phyloP scores from a whole-genome alignment of 2,888 invertebrate species.

The Flexamia atlantica region DNA sequence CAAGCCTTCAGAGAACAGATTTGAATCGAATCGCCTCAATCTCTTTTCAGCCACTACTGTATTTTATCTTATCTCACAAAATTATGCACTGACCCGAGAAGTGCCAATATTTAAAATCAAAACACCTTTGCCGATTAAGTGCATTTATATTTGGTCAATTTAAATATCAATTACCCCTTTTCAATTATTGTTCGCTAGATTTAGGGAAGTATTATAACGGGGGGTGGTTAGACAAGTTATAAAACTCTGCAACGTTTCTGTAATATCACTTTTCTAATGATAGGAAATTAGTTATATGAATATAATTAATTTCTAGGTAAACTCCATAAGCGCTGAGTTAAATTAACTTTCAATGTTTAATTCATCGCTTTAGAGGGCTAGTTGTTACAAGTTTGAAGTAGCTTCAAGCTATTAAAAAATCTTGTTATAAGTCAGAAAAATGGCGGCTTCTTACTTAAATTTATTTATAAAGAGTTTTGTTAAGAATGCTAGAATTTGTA shows the following conservation, averaged over 20 bases:
- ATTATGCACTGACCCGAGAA: not conserved
- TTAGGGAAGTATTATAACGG: not conserved
- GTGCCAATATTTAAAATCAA: slow-evolving; percentile 33
- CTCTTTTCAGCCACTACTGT: not conserved
- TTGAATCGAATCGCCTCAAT: slow-evolving; percentile 6
- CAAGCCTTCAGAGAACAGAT: slow-evolving; percentile 64
- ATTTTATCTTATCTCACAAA: not conserved
- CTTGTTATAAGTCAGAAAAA: too few relatives aligned
- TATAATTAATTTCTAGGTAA: too few relatives aligned
- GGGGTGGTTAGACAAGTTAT: too few relatives aligned
- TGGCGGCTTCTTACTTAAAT: too few relatives aligned
- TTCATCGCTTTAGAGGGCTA: too few relatives aligned
- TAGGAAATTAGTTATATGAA: too few relatives aligned
- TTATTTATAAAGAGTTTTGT: not conserved
- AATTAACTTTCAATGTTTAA: too few relatives aligned
- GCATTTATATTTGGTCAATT: slow-evolving; percentile 31
- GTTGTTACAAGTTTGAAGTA: too few relatives aligned
- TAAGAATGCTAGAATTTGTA: slow-evolving; percentile 19
- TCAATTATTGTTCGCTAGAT: slow-evolving; percentile 19
- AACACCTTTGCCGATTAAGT: slow-evolving; percentile 12
- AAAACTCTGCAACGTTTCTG: too few relatives aligned
- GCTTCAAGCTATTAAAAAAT: too few relatives aligned
- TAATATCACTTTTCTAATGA: too few relatives aligned
- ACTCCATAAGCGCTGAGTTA: too few relatives aligned
- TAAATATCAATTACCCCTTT: not conserved